These are phyloP conservation scores for Oryzias javanicus DNA, from an alignment of 2,113 vertebrate species.

Conservation along the genomic window DNA sequence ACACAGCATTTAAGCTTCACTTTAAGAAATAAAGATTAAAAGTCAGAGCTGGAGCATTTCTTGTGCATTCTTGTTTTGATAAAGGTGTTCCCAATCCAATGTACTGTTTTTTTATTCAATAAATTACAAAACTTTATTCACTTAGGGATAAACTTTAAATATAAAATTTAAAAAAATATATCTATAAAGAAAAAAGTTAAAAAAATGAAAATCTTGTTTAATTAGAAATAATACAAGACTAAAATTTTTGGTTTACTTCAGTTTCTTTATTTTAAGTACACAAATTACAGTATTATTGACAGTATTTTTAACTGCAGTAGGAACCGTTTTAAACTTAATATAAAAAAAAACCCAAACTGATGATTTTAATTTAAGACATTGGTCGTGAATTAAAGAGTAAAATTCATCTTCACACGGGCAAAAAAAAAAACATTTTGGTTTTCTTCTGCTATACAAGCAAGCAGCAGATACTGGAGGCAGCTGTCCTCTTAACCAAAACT, in stretches of 20 bases:
- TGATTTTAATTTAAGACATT: conserved; percentile 24
- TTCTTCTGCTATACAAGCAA: conserved; percentile 30
- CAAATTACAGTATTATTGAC: conserved; percentile 56
- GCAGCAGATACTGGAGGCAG: conserved; percentile 31
- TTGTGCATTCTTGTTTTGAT: no score
- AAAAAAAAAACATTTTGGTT: conserved; percentile 28
- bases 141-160: no score
- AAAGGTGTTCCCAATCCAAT: no score
- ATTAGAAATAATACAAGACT: no score
- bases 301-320: conserved; percentile 28
- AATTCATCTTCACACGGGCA: conserved; percentile 20
- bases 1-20: no score
- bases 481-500: conserved; percentile 21
- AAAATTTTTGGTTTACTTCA: conserved; percentile 35
- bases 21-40: no score
- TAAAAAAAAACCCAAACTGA: conserved; percentile 13
- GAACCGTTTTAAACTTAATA: conserved; percentile 20
- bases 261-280: conserved; percentile 63
- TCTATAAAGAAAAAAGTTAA: no score
- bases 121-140: no score
- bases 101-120: no score
- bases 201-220: no score
- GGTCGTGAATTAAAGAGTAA: conserved; percentile 29
- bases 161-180: no score
- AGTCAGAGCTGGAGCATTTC: no score